A percentile compares a stretch with the other conserved stretches of the same genome.
These are phyloP conservation scores for Parauchenoglanis punctatus DNA, from an alignment of 2,797 vertebrate species.

Conservation along the genomic window DNA sequence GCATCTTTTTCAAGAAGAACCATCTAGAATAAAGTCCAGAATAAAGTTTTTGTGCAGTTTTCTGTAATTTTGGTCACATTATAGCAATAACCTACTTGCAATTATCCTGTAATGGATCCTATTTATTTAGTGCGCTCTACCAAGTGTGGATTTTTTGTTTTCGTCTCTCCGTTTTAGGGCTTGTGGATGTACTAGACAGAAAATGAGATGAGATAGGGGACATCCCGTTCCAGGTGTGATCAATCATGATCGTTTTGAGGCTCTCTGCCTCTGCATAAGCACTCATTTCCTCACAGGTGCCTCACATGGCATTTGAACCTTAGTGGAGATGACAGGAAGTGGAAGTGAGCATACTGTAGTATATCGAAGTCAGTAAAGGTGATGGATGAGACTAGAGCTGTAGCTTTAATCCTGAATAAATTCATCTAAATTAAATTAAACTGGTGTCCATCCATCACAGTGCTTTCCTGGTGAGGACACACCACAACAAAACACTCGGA, in stretches of 20 bases:
- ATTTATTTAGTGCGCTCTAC: neutral
- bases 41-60: neutral
- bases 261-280: neutral
- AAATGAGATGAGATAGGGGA: neutral
- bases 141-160: neutral
- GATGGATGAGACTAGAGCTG: constrained; percentile 15
- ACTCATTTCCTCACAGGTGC: neutral
- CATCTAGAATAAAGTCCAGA: neutral
- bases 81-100: neutral
- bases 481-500: constrained; percentile 18
- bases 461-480: neutral
- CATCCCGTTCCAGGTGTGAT: neutral
- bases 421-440: constrained; percentile 19
- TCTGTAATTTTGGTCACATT: neutral
- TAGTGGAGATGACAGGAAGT: neutral
- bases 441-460: constrained; percentile 31
- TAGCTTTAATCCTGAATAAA: constrained; percentile 26
- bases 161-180: neutral
- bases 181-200: neutral
- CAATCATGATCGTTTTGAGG: neutral
- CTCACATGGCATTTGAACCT: neutral
- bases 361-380: constrained; percentile 7
- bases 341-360: neutral
- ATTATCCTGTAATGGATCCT: neutral
- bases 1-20: neutral